Conservation (phyloP, 2,113 vertebrate genomes). For the Athene cunicularia region DNA sequence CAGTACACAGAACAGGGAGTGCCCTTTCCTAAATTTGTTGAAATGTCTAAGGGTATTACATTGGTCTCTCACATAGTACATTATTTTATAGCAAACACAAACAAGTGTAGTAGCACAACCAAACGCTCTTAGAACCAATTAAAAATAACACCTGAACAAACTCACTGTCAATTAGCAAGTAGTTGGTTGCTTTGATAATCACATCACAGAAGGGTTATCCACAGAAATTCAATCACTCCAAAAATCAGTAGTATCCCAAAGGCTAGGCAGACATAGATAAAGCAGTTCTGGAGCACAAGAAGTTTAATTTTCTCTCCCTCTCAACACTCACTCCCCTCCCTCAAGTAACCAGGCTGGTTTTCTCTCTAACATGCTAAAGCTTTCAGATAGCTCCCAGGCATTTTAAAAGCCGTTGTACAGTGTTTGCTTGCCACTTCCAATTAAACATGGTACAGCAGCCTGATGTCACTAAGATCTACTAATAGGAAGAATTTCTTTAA, state of each 20-base stretch:
- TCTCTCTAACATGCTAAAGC: slow-evolving; percentile 47
- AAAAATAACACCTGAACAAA: slow-evolving; percentile 69
- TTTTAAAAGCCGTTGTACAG: slow-evolving; percentile 21
- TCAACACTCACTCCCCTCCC: not conserved
- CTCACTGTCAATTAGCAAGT: slow-evolving; percentile 68
- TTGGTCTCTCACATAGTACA: not conserved
- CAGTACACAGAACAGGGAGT: not conserved
- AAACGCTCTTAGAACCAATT: slow-evolving; percentile 56
- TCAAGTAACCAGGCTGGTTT: slow-evolving; percentile 49
- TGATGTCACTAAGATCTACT: not conserved
- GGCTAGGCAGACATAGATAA: not conserved
- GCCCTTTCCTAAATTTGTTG: slow-evolving; percentile 25
- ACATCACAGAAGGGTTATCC: slow-evolving; percentile 54
- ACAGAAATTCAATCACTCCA: slow-evolving; percentile 66
- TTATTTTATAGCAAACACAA: not conserved
- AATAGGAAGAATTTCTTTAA: not conserved
- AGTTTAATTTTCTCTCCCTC: not conserved
- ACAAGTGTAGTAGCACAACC: not conserved
- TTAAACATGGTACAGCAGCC: slow-evolving; percentile 51
- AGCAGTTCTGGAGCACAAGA: not conserved
- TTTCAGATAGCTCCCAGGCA: slow-evolving; percentile 53
- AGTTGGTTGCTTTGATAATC: slow-evolving; percentile 69
- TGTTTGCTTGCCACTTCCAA: slow-evolving; percentile 59
- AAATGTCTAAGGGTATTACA: not conserved
- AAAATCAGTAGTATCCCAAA: slow-evolving; percentile 30